phyloP scores from a whole-genome alignment of 2,797 vertebrate genomes.

The Phoxinus dragarum region DNA sequence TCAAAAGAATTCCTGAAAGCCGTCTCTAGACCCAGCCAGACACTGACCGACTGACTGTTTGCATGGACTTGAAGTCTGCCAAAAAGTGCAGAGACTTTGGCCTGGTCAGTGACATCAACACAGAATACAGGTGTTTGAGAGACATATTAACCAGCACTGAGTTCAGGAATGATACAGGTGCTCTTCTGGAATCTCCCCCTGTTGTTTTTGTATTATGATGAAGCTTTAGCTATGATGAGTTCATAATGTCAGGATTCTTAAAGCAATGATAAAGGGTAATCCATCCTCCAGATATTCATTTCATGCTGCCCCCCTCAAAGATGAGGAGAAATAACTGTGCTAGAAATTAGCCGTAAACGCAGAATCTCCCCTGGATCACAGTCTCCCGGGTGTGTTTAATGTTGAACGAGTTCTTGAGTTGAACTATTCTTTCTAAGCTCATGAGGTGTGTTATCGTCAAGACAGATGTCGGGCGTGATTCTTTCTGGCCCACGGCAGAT shows the following conservation, averaged over 20 bases:
- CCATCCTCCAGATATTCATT: background rate
- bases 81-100: slow-evolving; percentile 5
- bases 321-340: background rate
- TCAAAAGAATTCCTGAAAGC: slow-evolving; percentile 36
- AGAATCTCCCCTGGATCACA: background rate
- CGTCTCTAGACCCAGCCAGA: background rate
- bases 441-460: background rate
- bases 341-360: background rate
- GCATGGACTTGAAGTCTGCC: background rate
- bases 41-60: background rate
- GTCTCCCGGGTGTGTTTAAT: background rate
- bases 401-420: background rate
- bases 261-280: background rate
- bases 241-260: background rate
- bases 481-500: background rate
- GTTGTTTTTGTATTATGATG: slow-evolving; percentile 9
- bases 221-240: slow-evolving; percentile 2
- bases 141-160: background rate
- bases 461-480: background rate
- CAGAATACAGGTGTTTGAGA: background rate
- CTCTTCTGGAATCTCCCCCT: background rate
- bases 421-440: background rate
- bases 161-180: slow-evolving; percentile 1
- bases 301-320: background rate
- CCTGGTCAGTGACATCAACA: background rate